Evolutionary conservation across 2,797 vertebrate genomes (phyloP).

Genomic region (Eurystomus glaucurus): DNA sequence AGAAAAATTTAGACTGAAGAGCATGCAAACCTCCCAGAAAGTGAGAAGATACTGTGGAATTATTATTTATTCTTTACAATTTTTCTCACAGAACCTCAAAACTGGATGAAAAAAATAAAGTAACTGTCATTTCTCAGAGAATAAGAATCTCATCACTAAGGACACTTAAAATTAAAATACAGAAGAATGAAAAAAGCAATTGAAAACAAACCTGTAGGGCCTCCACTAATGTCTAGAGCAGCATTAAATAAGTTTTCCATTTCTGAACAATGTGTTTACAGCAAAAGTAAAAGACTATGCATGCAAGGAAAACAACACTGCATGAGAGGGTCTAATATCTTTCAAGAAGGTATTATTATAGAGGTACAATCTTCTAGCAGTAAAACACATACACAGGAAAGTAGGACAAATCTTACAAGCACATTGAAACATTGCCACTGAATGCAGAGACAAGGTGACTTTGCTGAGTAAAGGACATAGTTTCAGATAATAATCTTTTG

Average conservation of each 20-base stretch:
- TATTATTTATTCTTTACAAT: neutral
- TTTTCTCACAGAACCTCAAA: neutral
- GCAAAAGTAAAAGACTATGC: neutral
- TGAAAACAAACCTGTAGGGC: neutral
- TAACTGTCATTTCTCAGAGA: neutral
- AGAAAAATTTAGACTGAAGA: neutral
- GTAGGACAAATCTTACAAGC: neutral
- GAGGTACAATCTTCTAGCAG: neutral
- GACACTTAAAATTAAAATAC: neutral
- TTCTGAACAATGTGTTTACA: neutral
- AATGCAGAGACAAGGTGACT: slow-evolving; percentile 13
- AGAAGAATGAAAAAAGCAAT: neutral
- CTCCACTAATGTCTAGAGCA: neutral
- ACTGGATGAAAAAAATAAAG: neutral
- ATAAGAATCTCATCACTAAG: neutral
- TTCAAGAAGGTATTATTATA: neutral
- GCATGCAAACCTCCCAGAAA: neutral
- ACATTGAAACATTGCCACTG: neutral
- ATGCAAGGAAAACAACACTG: neutral
- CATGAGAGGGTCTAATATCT: neutral
- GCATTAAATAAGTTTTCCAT: neutral
- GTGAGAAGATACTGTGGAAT: neutral
- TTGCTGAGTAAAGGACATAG: neutral
- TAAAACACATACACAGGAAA: neutral
- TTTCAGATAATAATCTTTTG: neutral